Base-by-base conservation (phyloP, 92 coral and sea anemone species). In the Heliopora coerulea region DNA sequence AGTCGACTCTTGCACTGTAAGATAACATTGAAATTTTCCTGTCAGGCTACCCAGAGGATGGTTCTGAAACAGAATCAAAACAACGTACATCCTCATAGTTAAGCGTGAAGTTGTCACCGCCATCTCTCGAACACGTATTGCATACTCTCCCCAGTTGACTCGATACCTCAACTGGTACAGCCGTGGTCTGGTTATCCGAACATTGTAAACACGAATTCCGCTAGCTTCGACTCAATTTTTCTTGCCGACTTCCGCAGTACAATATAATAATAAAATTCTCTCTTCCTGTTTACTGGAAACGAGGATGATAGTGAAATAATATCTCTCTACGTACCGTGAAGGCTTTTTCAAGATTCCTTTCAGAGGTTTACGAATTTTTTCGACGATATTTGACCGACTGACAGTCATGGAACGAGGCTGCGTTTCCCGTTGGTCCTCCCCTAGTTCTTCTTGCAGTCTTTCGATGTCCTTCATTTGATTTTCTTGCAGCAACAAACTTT, bases 311-410 rank as follows among this genome's bases (percentile, higher is more conserved):
- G 1, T 20, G 20, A 19, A 32, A 11, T 14, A 37, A 35, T 14
- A 12, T n/a, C n/a, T n/a, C n/a, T n/a, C 14, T 61, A 66, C 73
- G 35, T 79, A 82, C 88, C 75, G 62, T 61, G 54, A 68, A 33
- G 87, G 81, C 56, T 93, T 93, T 81, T 93, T 93, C 24, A 93
- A 79, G 54, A 93, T 93, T 64, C 98, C 96, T 62, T 93, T 93
- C 41, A 93, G 73, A 8, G 98, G 98, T 65, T 84, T 86, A 2
- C 74, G 72, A 5, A 84, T 56, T 72, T 80, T 75, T 50, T 78
- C 73, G 18, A 80, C 52, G 26, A 66, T 69, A 3, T 59, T 64
- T 31, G 72, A 62, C 25, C 82, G 88, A 56, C 82, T 80, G 33
- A 79, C 74, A 6, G 49, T 74, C 14, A 88, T 46, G 44, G 82